Percentiles rank a stretch among this genome's conserved stretches.
Conservation (phyloP, 2,888 invertebrate species). For the Agrypnus murinus region DNA sequence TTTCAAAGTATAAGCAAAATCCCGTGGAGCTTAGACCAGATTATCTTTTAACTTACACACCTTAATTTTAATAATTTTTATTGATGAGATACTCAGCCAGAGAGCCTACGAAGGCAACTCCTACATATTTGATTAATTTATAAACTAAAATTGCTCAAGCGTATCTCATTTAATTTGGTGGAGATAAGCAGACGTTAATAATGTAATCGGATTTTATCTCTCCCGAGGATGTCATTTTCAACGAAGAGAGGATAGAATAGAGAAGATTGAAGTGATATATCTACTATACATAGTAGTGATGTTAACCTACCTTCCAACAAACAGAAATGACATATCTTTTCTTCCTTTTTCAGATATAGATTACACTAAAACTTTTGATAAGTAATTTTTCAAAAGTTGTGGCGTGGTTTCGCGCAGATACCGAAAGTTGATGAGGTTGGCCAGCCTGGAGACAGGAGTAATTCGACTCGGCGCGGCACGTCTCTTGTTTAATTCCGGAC, state of each 20-base stretch:
- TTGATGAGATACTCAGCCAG: too few relatives aligned
- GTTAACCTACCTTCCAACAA: not conserved
- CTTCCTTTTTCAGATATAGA: constrained; percentile 28
- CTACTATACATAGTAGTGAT: not conserved
- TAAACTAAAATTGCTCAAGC: constrained; percentile 24
- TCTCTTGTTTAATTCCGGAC: constrained; percentile 66
- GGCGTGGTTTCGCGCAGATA: constrained; percentile 41
- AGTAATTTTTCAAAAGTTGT: constrained; percentile 45
- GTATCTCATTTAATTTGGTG: constrained; percentile 15
- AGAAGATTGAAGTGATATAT: not conserved
- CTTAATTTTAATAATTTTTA: too few relatives aligned
- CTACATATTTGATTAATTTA: constrained; percentile 20
- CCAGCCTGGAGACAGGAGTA: constrained; percentile 55
- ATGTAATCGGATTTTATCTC: constrained; percentile 21
- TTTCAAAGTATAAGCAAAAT: too few relatives aligned
- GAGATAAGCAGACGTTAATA: constrained; percentile 28
- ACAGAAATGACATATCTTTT: constrained; percentile 24
- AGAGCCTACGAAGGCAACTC: not conserved
- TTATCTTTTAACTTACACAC: too few relatives aligned
- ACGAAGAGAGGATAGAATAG: not conserved
- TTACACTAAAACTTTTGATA: constrained; percentile 41
- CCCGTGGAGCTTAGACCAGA: too few relatives aligned
- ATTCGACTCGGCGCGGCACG: constrained; percentile 64
- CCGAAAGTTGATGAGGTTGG: constrained; percentile 53
- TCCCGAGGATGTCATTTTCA: constrained; percentile 4